Evolutionary conservation across 1,140 invertebrate species (phyloP), one percentile per base, ranked within the genome.

Genomic region (Drosophila takahashii): DNA sequence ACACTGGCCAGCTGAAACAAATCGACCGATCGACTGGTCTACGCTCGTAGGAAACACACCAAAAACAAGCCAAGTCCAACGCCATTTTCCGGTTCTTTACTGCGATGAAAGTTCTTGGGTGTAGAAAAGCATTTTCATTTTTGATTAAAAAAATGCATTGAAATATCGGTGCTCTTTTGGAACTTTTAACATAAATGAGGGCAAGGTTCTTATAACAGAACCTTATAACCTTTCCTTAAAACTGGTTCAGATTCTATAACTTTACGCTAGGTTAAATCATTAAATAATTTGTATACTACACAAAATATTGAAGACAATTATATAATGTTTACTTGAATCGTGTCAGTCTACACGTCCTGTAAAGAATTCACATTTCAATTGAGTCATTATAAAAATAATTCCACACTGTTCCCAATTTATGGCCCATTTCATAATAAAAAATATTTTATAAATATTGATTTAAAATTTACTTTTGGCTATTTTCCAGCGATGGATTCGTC

Each of bases 21-120:
- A 64, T 64, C 71, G 61, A 84, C 80, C 83, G 75, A 81, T 62
- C 81, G 84, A 80, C 84, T 89, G 76, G 84, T 77, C 73, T 60
- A 10, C n/a, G 2, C 29, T 32, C 29, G 29, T 1, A 41, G 59
- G 26, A 42, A 26, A 18, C 22, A 9, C 10, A 3, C 9, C 36
- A 51, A 22, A 67, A 45, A 36, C 6, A 18, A 67, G 22, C 13
- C 27, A 22, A 22, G n/a, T 22, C 60, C 42, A 48, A 18, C 48
- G 47, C 29, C 45, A 77, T 77, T 89, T 87, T 87, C 83, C 84
- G 84, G 83, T 87, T 87, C 76, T 83, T 16, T 27, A 16, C 22
- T 47, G 50, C 50, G 22, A 81, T 61, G 83, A 86, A 83, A 86
- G 83, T 87, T 81, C 60, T 54, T 54, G 71, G 51, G 37, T 64